A percentile compares a stretch with the other conserved stretches of the same genome.
Evolutionary conservation across 2,113 vertebrate genomes (phyloP).

Genomic region (Calypte anna): DNA sequence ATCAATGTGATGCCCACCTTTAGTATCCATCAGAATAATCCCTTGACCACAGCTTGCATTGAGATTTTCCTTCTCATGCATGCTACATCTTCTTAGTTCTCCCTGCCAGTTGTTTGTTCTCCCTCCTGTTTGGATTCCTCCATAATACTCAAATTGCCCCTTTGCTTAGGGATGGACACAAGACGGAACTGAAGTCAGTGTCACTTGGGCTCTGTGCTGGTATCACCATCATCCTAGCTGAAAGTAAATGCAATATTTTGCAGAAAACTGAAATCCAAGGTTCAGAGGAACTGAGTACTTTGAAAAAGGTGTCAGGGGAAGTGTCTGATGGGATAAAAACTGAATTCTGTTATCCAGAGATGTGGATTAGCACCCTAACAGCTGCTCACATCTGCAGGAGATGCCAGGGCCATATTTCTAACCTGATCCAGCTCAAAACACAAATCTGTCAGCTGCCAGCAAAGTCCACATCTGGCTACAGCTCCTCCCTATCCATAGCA

Average conservation of each 20-base stretch:
- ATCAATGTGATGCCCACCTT: neutral
- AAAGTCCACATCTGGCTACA: neutral
- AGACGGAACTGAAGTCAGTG: neutral
- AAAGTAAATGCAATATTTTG: neutral
- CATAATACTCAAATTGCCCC: accelerated
- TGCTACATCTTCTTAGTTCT: neutral
- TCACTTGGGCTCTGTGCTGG: neutral
- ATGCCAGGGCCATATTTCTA: neutral
- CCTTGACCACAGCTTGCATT: accelerated
- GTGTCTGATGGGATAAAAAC: neutral
- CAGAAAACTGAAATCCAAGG: neutral
- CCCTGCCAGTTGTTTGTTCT: neutral
- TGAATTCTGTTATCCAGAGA: neutral
- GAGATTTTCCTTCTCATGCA: neutral
- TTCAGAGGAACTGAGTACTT: neutral
- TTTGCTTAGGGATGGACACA: neutral
- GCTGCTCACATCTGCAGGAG: neutral
- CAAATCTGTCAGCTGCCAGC: neutral
- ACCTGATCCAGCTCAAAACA: neutral
- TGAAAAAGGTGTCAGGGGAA: neutral
- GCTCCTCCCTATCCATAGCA: neutral
- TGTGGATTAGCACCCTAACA: neutral
- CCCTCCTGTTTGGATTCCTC: neutral
- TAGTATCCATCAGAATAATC: neutral
- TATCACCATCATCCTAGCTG: neutral